Evolutionary conservation across 1,140 invertebrate genomes (phyloP).

Genomic region (Odontomachus brunneus): DNA sequence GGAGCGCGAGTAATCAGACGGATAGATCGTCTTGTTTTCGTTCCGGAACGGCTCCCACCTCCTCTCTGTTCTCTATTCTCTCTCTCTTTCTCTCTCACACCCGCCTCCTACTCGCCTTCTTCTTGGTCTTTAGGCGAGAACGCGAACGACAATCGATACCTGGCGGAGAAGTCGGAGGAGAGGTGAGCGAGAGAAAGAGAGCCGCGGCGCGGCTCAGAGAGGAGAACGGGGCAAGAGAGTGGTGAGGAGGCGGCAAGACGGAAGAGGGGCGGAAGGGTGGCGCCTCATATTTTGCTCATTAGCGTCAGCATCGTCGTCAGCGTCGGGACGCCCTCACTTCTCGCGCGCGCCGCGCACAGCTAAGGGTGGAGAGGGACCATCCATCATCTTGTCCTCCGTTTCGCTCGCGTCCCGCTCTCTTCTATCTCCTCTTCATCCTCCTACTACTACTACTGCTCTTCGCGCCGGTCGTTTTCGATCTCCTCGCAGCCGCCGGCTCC

Average conservation of each 20-base stretch:
- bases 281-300: constrained; percentile 85
- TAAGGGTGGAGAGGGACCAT: constrained; percentile 81
- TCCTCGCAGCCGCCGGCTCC: constrained; percentile 17
- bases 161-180: constrained; percentile 65
- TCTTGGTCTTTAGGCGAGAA: constrained; percentile 70
- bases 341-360: constrained; percentile 69
- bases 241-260: constrained; percentile 54
- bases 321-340: constrained; percentile 81
- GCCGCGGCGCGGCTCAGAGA: constrained; percentile 48
- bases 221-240: constrained; percentile 23
- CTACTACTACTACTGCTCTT: constrained; percentile 36
- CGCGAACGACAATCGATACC: constrained; percentile 82
- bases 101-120: constrained; percentile 63
- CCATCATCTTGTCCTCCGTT: constrained; percentile 84
- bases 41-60: constrained; percentile 53
- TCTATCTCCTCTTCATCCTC: constrained; percentile 36
- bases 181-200: constrained; percentile 62
- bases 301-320: constrained; percentile 84
- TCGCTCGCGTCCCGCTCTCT: constrained; percentile 72
- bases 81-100: not conserved
- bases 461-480: constrained; percentile 58
- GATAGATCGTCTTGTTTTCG: constrained; percentile 71
- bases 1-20: constrained; percentile 66
- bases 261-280: constrained; percentile 72
- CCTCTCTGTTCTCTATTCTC: too few species aligned